Evolutionary conservation across 2,888 invertebrate species (phyloP).

Genomic region (Nezara viridula): DNA sequence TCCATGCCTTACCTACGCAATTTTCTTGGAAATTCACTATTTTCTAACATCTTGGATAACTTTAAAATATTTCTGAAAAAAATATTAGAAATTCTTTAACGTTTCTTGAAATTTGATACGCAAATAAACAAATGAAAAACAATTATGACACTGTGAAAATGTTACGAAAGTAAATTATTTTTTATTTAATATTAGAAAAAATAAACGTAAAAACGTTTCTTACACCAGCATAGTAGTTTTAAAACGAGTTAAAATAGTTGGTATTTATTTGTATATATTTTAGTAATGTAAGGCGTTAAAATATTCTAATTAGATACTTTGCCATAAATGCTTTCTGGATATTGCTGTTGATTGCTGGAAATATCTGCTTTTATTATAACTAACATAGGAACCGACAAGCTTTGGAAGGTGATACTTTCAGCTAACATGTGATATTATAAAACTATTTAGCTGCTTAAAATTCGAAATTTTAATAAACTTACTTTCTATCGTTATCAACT

Average conservation of each 20-base stretch:
- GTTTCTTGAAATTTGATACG: not conserved
- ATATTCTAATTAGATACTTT: not conserved
- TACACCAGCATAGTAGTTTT: not conserved
- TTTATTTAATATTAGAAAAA: not conserved
- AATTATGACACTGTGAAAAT: not conserved
- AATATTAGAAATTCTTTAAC: not conserved
- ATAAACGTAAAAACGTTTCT: not conserved
- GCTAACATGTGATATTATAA: not conserved
- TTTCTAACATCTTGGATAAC: not conserved
- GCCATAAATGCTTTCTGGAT: not conserved
- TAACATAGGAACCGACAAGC: not conserved
- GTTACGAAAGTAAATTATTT: not conserved
- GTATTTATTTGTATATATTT: constrained; percentile 18
- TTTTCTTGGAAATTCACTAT: rapidly evolving
- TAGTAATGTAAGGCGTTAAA: not conserved
- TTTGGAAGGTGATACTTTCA: not conserved
- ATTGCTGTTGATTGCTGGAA: not conserved
- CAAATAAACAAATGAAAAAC: not conserved
- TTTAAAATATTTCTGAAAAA: no score
- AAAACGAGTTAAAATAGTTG: not conserved
- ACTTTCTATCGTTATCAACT: not conserved
- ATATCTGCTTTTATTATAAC: not conserved
- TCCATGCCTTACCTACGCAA: not conserved
- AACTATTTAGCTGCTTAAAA: not conserved
- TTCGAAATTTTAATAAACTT: not conserved